A percentile compares a stretch with the other conserved stretches of the same genome.
These are phyloP conservation scores for Drosophila persimilis DNA, from an alignment of 1,140 invertebrate species.

Conservation along the genomic window DNA sequence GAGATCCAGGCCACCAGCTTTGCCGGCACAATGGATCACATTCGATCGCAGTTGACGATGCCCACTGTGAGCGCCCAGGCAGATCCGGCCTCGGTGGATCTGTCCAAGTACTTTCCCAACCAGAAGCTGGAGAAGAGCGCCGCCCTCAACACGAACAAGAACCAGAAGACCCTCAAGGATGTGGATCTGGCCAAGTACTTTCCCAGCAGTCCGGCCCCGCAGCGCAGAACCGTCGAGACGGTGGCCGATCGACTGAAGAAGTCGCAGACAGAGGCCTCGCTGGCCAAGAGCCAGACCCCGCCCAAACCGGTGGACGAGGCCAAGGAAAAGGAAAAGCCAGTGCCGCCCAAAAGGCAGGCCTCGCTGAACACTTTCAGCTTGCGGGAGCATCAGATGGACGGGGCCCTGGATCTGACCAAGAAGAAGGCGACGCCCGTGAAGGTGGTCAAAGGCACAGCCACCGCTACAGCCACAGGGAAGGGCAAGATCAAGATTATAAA, in stretches of 20 bases:
- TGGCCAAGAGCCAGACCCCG: constrained; percentile 15
- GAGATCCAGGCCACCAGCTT: constrained; percentile 78
- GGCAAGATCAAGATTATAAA: constrained; percentile 73
- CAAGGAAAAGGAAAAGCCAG: constrained; percentile 32
- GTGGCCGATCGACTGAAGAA: constrained; percentile 74
- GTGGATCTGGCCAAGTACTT: constrained; percentile 81
- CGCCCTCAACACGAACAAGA: constrained; percentile 69
- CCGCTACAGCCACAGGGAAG: constrained; percentile 50
- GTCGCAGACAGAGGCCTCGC: constrained; percentile 64
- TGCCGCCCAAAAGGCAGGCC: constrained; percentile 55
- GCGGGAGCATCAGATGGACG: constrained; percentile 76
- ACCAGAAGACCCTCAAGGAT: constrained; percentile 78
- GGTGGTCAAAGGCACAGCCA: constrained; percentile 25
- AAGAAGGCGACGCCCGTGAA: constrained; percentile 53
- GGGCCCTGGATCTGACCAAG: constrained; percentile 72
- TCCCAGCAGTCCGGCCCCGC: constrained; percentile 72
- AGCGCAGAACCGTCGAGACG: constrained; percentile 67
- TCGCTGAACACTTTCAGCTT: constrained; percentile 68
- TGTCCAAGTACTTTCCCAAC: constrained; percentile 82
- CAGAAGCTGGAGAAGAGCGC: constrained; percentile 70
- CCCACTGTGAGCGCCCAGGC: constrained; percentile 72
- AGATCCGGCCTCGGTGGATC: constrained; percentile 54
- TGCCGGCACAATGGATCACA: constrained; percentile 77
- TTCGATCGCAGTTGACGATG: constrained; percentile 69
- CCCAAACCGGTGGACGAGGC: constrained; percentile 7